phyloP scores from a whole-genome alignment of 2,113 vertebrate species.

The Buteo buteo region DNA sequence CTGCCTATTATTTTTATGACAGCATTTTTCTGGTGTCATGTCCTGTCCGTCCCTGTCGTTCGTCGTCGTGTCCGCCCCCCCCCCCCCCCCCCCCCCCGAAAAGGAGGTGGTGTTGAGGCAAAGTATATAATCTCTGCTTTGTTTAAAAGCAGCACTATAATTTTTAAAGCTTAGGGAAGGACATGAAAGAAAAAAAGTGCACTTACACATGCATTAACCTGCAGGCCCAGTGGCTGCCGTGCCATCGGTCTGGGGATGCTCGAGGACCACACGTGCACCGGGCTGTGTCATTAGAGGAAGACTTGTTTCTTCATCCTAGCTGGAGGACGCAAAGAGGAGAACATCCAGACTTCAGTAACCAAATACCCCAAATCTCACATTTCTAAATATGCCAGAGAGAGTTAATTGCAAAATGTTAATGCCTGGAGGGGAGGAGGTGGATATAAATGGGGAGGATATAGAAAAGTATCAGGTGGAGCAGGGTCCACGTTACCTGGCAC shows the following conservation, averaged over 20 bases:
- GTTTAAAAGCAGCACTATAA: not conserved
- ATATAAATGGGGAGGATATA: not conserved
- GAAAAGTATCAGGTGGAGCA: not conserved
- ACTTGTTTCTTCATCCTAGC: not conserved
- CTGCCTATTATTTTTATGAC: constrained; percentile 55
- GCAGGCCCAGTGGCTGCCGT: not conserved
- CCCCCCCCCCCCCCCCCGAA: fast-evolving
- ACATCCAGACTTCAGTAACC: not conserved
- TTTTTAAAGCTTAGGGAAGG: constrained; percentile 20
- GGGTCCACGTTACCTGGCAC: not conserved
- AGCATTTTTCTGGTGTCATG: not conserved
- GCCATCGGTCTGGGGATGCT: not conserved
- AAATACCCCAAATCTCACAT: not conserved
- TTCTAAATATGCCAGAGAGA: not conserved
- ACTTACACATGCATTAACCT: not conserved
- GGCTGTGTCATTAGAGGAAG: not conserved
- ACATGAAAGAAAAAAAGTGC: not conserved
- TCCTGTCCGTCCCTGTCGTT: too few relatives aligned
- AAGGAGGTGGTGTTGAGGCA: not conserved
- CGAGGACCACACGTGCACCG: not conserved
- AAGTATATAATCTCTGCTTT: not conserved
- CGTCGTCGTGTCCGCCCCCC: too few relatives aligned
- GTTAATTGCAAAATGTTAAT: not conserved
- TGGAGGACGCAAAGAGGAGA: not conserved
- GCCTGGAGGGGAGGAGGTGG: not conserved